These are phyloP conservation scores for Semnornis frantzii DNA, from an alignment of 2,113 vertebrate species.

Conservation along the genomic window DNA sequence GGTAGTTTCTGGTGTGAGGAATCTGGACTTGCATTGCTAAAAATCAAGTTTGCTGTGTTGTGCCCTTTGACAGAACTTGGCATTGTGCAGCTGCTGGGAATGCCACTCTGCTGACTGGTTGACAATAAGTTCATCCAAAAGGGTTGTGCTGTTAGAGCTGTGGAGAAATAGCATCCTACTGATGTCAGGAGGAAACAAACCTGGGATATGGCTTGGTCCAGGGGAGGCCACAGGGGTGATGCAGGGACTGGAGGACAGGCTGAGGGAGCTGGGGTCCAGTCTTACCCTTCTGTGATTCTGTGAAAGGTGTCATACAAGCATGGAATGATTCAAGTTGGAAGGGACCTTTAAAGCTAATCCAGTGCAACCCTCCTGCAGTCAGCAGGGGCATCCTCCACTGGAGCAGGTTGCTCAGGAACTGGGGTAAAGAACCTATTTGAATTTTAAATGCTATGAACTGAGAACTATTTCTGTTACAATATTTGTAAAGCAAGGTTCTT, in stretches of 20 bases:
- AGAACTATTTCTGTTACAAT: not conserved
- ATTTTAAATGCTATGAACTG: not conserved
- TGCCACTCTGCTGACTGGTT: not conserved
- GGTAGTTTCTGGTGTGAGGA: not conserved
- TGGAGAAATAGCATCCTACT: not conserved
- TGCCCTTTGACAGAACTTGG: not conserved
- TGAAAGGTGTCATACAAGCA: too few relatives aligned
- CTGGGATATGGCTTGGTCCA: fast-evolving
- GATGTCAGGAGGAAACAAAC: not conserved
- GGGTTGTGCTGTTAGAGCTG: not conserved
- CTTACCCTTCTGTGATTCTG: too few relatives aligned
- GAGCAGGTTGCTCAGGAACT: not conserved
- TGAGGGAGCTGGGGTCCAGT: too few relatives aligned
- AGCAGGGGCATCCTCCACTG: too few relatives aligned
- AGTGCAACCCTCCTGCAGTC: too few relatives aligned
- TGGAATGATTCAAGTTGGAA: too few relatives aligned
- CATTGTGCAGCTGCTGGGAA: not conserved
- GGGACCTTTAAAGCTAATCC: too few relatives aligned
- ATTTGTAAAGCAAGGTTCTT: slow-evolving; percentile 30
- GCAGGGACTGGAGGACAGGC: too few relatives aligned
- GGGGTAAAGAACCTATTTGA: not conserved
- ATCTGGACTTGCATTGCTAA: not conserved
- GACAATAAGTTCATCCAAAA: not conserved
- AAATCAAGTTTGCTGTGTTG: not conserved
- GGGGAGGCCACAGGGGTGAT: too few relatives aligned